Conservation (phyloP, 2,888 invertebrate genomes). For the Xanthorhoe designata region DNA sequence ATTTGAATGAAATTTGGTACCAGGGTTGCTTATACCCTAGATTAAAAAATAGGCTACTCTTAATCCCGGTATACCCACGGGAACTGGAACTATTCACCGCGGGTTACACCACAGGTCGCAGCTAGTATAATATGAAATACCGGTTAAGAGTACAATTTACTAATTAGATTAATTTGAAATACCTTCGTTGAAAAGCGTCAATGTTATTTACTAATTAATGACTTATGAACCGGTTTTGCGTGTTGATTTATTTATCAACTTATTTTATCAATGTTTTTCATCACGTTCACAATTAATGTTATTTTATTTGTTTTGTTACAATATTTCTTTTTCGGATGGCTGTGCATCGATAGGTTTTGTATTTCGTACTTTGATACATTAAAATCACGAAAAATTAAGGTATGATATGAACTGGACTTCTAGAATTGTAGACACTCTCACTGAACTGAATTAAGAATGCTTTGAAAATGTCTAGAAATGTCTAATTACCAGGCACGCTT, state of each 20-base stretch:
- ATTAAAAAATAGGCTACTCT: too few species aligned
- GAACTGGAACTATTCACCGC: too few species aligned
- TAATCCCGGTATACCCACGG: too few species aligned
- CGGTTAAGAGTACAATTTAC: background rate
- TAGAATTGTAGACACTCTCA: too few species aligned
- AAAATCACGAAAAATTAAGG: too few species aligned
- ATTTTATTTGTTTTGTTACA: background rate
- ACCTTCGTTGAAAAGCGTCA: background rate
- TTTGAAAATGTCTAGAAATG: too few species aligned
- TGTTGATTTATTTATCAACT: constrained; percentile 8
- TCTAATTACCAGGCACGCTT: too few species aligned
- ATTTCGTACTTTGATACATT: background rate
- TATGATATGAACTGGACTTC: too few species aligned
- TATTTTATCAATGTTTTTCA: background rate
- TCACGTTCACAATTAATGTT: background rate
- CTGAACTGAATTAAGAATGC: too few species aligned
- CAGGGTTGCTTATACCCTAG: too few species aligned
- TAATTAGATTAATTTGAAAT: background rate
- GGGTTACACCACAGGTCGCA: too few species aligned
- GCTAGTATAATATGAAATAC: background rate
- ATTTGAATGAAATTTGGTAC: too few species aligned
- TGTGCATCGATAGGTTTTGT: background rate
- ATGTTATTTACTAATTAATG: constrained; percentile 4
- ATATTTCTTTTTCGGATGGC: background rate
- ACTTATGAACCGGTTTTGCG: constrained; percentile 6